phyloP scores from a whole-genome alignment of 2,797 vertebrate genomes.

The Malacoctenus gilli region DNA sequence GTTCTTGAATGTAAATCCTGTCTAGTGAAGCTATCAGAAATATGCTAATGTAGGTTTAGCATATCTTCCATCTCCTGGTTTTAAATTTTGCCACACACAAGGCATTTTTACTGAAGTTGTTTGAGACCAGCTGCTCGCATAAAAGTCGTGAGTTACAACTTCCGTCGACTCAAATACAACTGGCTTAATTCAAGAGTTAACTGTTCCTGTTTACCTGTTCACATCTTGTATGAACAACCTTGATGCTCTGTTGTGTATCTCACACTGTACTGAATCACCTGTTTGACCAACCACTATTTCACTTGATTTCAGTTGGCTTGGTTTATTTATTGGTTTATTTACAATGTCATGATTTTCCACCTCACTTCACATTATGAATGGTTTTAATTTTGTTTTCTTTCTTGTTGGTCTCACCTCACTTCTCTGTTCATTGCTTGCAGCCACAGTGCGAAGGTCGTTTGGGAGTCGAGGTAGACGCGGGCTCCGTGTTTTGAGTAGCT shows the following conservation, averaged over 20 bases:
- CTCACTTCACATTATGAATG: conserved; percentile 66
- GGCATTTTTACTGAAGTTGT: too few relatives aligned
- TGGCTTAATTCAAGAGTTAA: conserved; percentile 38
- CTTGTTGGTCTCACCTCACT: conserved; percentile 80
- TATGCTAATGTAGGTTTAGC: too few relatives aligned
- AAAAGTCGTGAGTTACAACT: too few relatives aligned
- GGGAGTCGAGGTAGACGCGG: conserved; percentile 95
- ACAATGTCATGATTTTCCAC: conserved; percentile 51
- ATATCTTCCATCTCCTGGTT: too few relatives aligned
- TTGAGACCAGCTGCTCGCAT: too few relatives aligned
- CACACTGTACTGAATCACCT: conserved; percentile 38
- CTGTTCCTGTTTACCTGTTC: conserved; percentile 27
- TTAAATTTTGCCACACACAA: too few relatives aligned
- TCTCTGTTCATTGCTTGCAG: conserved; percentile 94
- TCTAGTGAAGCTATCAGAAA: too few relatives aligned
- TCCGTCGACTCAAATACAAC: too few relatives aligned
- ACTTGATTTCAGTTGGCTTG: conserved; percentile 25
- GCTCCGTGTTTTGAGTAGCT: conserved; percentile 86
- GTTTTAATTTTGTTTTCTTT: conserved; percentile 64
- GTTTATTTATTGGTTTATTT: conserved; percentile 31
- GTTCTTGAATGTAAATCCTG: too few relatives aligned
- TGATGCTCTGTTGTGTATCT: conserved; percentile 30
- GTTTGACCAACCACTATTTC: conserved; percentile 17
- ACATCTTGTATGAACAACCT: conserved; percentile 24
- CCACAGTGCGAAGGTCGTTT: conserved; percentile 90